Base-by-base conservation (phyloP, 1,140 invertebrate species). In the Ceratina japonica region DNA sequence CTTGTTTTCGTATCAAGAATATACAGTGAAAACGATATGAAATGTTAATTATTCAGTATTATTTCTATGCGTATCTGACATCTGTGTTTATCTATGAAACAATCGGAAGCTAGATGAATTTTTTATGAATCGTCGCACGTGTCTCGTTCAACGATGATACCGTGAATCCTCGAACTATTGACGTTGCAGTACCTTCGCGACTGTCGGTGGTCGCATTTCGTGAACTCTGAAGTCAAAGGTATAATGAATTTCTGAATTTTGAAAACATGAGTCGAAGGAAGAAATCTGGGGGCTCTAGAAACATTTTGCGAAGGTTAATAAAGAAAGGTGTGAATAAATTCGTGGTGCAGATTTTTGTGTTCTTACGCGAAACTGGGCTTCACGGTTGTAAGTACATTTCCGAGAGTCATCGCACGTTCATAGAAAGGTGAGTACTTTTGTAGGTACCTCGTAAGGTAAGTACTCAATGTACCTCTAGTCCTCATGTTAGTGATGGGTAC, bases 321-420 rank as follows among this genome's bases (percentile, higher is more conserved):
- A 3, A 10, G 10, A 75, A 61, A 68, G 64, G 44, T 22, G 78
- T 31, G 27, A 59, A 3, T 27, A 68, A 58, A 8, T 12, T 85
- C 0, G 86, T 86, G 20, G 86, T 64, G 22, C 87, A 89, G 10
- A 71, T 85, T 0, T 59, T 27, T 16, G 81, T 86, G 51, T 90
- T 90, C 80, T 90, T 88, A 56, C 79, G 81, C 3, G 72, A 80
- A 0, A 90, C 89, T 1, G 86, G 87, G 49, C 74, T 90, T 0
- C 89, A 90, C n/a, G 89, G 89, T 5, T 90, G 89, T 52, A 90
- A 88, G 56, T 90, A 90, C n/a, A 88, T 90, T 15, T 87, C 78
- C 2, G 83, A 89, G 22, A 58, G 31, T 37, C 70, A 86, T 24
- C 86, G 87, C 27, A 75, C 87, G 0, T 86, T 73, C 61, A 22